Conservation (phyloP, 2,888 invertebrate genomes). For the Sinotaia quadrata region DNA sequence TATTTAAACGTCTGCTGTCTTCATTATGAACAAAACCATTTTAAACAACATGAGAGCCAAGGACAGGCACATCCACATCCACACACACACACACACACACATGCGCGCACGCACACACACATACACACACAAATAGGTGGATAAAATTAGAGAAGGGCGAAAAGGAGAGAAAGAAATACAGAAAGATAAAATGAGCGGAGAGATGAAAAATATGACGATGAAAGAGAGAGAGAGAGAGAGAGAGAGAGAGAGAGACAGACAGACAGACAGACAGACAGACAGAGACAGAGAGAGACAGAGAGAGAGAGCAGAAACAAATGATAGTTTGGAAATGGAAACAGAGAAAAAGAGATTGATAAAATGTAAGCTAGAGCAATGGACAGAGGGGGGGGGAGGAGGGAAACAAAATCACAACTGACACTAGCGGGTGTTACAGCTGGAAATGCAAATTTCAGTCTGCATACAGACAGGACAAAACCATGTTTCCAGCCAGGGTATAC, state of each 20-base stretch:
- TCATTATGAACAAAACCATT: no score
- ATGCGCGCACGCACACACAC: neutral
- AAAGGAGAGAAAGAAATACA: no score
- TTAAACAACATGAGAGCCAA: neutral
- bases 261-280: neutral
- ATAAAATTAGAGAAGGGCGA: no score
- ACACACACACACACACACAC: constrained; percentile 7
- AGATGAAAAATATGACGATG: neutral
- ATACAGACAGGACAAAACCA: no score
- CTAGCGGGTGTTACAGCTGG: no score
- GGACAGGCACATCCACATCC: neutral
- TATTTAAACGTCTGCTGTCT: no score
- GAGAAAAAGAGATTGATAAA: neutral
- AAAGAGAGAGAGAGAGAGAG: neutral
- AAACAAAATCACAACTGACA: no score
- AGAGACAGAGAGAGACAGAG: neutral
- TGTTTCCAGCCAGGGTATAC: no score
- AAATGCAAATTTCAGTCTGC: no score
- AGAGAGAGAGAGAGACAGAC: neutral
- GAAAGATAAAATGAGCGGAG: neutral
- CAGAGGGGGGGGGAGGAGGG: neutral
- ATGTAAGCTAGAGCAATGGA: neutral
- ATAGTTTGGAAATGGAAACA: neutral
- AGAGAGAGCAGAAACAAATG: neutral
- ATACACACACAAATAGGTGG: neutral